phyloP scores from a whole-genome alignment of 2,113 vertebrate species.

The Pituophis catenifer region DNA sequence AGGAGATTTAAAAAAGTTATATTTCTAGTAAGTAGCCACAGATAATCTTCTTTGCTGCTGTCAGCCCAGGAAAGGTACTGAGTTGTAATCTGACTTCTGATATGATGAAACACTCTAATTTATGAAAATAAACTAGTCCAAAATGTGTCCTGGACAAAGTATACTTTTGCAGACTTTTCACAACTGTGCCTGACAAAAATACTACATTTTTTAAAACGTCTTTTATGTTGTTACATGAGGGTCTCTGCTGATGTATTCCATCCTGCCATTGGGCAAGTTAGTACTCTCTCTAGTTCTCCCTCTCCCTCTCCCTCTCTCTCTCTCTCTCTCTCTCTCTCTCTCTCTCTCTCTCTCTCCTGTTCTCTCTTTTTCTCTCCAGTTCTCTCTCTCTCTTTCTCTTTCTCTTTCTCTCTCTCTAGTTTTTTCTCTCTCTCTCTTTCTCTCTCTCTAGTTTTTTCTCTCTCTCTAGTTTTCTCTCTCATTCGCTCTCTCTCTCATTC shows the following conservation, averaged over 20 bases:
- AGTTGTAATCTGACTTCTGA: background rate
- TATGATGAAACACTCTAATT: background rate
- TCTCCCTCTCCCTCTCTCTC: no score
- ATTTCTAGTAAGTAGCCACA: constrained; percentile 67
- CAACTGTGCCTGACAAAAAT: background rate
- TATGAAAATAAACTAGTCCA: constrained; percentile 16
- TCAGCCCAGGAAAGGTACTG: constrained; percentile 45
- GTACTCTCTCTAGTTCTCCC: background rate
- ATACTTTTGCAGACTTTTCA: background rate
- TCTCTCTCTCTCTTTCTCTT: background rate
- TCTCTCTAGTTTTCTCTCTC: no score
- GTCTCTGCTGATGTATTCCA: background rate
- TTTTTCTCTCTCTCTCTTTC: no score
- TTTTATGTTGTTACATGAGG: background rate
- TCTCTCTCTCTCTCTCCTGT: no score
- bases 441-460: no score
- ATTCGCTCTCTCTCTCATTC: background rate
- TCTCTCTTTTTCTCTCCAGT: background rate
- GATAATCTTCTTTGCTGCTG: constrained; percentile 36
- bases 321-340: no score
- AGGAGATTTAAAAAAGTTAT: constrained; percentile 38
- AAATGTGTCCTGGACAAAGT: constrained; percentile 19
- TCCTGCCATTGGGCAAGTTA: background rate
- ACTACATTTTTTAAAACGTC: background rate
- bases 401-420: no score